Base-by-base conservation (phyloP, 2,797 vertebrate genomes). In the Chrysocyon brachyurus region DNA sequence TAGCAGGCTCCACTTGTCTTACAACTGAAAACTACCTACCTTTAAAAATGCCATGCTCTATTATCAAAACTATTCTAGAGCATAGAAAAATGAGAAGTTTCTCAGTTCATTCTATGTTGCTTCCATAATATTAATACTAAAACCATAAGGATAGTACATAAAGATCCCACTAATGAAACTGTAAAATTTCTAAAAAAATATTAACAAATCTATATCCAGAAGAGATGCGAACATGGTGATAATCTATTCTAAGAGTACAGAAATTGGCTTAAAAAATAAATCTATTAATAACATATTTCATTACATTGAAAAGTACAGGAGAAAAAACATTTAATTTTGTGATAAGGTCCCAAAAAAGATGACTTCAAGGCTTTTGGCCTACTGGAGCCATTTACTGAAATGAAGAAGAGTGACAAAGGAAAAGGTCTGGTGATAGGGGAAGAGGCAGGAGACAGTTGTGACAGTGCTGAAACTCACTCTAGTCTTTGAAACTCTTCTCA, bases 301-400 rank as follows among this genome's bases (percentile, higher is more conserved):
- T 72, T 87, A 59, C n/a, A 91, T 61, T 24, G 91, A 93, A 87
- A 88, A 68, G 40, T 84, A 77, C 94, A 79, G 40, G 36, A 96
- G 54, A 85, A 79, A 68, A 68, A 17, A 3, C 10, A 40, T 5
- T n/a, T 1, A 63, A 49, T 77, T 96, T 77, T 83, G 40, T 54
- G 26, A 90, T 78, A 57, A 52, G 21, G 36, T 63, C 73, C 26
- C 68, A 78, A 83, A 94, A 90, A 90, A 82, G 36, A 78, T 46
- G n/a, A 79, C 26, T 73, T 33, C 31, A 77, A 36, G 26, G 16
- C 81, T 90, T 92, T 66, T 82, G 40, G 66, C 28, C 49, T 92
- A 22, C 15, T 78, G 33, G 31, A 93, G 77, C 3, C 84, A 93
- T n/a, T 93, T 84, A 73, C 0, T 24, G 24, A 81, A 91, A 82